Evolutionary conservation across 1,140 invertebrate species (phyloP).

Genomic region (Andrena cerasifolii): DNA sequence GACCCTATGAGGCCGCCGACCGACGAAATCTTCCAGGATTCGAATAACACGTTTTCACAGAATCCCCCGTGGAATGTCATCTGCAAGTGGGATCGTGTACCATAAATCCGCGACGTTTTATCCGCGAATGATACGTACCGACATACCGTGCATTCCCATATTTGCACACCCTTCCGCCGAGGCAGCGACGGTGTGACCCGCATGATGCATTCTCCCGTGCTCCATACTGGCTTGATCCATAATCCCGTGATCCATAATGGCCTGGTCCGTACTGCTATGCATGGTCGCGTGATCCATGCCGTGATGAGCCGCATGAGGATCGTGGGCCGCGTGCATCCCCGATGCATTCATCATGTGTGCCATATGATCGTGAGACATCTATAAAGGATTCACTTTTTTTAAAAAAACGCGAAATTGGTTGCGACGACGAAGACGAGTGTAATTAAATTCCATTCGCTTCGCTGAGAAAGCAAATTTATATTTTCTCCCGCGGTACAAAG

Average conservation of each 20-base stretch:
- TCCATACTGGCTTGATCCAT: slow-evolving; percentile 63
- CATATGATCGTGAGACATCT: slow-evolving; percentile 71
- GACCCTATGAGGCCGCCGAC: slow-evolving; percentile 91
- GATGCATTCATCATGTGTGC: slow-evolving; percentile 56
- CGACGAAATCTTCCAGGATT: slow-evolving; percentile 89
- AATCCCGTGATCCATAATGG: slow-evolving; percentile 65
- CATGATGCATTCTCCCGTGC: slow-evolving; percentile 63
- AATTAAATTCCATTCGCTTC: no score
- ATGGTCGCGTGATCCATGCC: slow-evolving; percentile 47
- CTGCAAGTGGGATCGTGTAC: slow-evolving; percentile 59
- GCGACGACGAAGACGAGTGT: no score
- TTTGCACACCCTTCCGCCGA: slow-evolving; percentile 25
- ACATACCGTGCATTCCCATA: slow-evolving; percentile 74
- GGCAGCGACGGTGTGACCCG: slow-evolving; percentile 23
- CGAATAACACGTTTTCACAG: slow-evolving; percentile 89
- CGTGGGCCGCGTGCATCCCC: background rate
- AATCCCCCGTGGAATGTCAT: slow-evolving; percentile 92
- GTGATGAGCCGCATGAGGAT: slow-evolving; percentile 46
- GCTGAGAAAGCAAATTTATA: no score
- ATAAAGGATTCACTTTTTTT: slow-evolving; percentile 1
- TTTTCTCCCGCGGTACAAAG: no score
- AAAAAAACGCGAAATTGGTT: background rate
- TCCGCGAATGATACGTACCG: slow-evolving; percentile 63
- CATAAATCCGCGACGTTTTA: background rate
- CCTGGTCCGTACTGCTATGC: slow-evolving; percentile 53